Conservation (phyloP, 2,113 vertebrate species). For the Athene noctua region DNA sequence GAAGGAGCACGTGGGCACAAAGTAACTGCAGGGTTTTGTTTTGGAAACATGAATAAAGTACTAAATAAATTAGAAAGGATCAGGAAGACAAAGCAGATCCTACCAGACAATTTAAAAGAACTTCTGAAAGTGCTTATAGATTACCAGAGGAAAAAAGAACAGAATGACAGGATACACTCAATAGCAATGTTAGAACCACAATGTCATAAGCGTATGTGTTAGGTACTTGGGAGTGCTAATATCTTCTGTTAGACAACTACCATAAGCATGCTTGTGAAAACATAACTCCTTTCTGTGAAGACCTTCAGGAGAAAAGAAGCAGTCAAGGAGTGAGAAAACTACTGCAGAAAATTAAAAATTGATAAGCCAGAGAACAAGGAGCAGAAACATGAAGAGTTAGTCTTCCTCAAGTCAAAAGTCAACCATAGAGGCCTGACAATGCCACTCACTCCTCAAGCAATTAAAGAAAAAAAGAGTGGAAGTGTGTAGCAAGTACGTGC, state of each 20-base stretch:
- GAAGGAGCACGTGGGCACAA: neutral
- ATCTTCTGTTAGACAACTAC: neutral
- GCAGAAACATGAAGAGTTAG: neutral
- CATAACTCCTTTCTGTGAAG: neutral
- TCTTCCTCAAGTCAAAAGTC: neutral
- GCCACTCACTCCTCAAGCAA: neutral
- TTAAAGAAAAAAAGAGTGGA: neutral
- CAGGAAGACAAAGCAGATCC: neutral
- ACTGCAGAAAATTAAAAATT: neutral
- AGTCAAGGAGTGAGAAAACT: neutral
- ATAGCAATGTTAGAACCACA: neutral
- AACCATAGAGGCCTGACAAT: neutral
- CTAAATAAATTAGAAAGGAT: conserved; percentile 1
- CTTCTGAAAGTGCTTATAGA: neutral
- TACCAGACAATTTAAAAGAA: neutral
- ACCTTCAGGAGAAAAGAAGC: neutral
- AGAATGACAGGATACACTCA: neutral
- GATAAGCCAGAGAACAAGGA: neutral
- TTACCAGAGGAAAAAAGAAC: neutral
- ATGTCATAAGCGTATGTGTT: neutral
- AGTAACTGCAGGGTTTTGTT: neutral
- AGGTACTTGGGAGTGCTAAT: neutral
- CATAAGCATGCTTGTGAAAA: neutral
- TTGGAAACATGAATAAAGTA: neutral
- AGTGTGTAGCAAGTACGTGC: neutral